Conservation (phyloP, 2,888 invertebrate genomes). For the Epinotia ramella region DNA sequence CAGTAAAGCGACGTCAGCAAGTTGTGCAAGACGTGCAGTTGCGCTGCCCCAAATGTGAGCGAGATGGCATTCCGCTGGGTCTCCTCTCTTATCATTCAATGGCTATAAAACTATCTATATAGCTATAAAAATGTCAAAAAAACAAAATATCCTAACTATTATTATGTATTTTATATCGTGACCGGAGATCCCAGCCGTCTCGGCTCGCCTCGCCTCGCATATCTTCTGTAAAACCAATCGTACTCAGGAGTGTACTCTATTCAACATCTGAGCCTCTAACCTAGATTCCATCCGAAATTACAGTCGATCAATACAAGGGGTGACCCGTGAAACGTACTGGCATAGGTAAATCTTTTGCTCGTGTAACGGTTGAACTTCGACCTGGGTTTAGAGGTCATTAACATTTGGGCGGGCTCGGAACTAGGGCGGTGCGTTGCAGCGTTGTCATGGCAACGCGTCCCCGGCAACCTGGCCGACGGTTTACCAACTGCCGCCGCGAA, state of each 20-base stretch:
- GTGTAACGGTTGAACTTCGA: conserved; percentile 84
- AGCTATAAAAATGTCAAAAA: too few species aligned
- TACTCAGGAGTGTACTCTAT: conserved; percentile 48
- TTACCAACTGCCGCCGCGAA: conserved; percentile 26
- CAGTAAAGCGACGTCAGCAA: too few species aligned
- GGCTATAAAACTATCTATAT: too few species aligned
- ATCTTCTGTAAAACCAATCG: conserved; percentile 25
- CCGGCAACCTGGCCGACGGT: conserved; percentile 23
- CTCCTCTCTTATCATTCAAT: too few species aligned
- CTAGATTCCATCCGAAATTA: conserved; percentile 73
- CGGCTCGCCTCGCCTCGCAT: neutral
- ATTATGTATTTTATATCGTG: neutral
- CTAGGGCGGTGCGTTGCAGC: conserved; percentile 81
- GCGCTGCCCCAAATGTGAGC: too few species aligned
- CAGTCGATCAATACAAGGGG: conserved; percentile 77
- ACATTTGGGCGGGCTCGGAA: conserved; percentile 80
- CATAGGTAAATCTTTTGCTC: conserved; percentile 76
- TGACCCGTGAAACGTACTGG: conserved; percentile 75
- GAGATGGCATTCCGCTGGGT: too few species aligned
- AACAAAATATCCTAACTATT: too few species aligned
- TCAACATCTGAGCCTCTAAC: conserved; percentile 65
- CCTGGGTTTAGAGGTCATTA: conserved; percentile 85
- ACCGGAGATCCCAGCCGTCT: neutral
- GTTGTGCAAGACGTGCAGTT: too few species aligned
- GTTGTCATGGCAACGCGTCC: conserved; percentile 70